A percentile compares a stretch with the other conserved stretches of the same genome.
These are phyloP conservation scores for Drosophila koepferae DNA, from an alignment of 2,888 invertebrate species.

Conservation along the genomic window DNA sequence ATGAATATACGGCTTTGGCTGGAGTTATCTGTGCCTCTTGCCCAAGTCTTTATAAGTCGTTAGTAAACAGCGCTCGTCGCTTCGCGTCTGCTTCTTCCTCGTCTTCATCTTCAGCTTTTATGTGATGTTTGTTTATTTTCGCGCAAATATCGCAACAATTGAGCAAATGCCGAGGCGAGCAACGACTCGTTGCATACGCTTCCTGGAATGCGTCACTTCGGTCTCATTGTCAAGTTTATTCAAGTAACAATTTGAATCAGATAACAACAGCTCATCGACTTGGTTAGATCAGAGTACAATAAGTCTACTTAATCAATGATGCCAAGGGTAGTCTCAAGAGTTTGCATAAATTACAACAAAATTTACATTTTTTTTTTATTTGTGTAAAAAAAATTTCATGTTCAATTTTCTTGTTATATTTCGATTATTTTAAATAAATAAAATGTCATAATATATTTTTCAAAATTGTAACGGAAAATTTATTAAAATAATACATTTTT, in stretches of 20 bases:
- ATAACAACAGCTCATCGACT: background rate
- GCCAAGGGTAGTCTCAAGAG: too few relatives aligned
- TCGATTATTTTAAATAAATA: too few relatives aligned
- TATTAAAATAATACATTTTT: too few relatives aligned
- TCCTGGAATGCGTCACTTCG: background rate
- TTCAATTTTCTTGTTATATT: too few relatives aligned
- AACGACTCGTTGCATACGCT: slow-evolving; percentile 11
- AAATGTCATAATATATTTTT: too few relatives aligned
- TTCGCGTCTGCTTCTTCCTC: background rate
- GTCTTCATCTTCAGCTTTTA: slow-evolving; percentile 1
- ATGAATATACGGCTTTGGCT: slow-evolving; percentile 7
- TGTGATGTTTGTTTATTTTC: slow-evolving; percentile 33
- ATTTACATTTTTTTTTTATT: too few relatives aligned
- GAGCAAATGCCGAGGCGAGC: slow-evolving; percentile 9
- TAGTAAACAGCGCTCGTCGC: slow-evolving; percentile 37
- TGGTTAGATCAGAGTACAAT: background rate
- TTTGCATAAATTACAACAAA: too few relatives aligned
- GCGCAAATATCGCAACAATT: slow-evolving; percentile 42
- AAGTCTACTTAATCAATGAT: too few relatives aligned
- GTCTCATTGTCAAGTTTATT: background rate
- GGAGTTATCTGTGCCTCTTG: slow-evolving; percentile 8
- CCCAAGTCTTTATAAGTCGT: slow-evolving; percentile 17
- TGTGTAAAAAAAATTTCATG: too few relatives aligned
- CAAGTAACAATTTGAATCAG: background rate
- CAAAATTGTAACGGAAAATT: too few relatives aligned